These are phyloP conservation scores for Choristoneura rosaceana DNA, from an alignment of 2,888 invertebrate species.

Conservation along the genomic window DNA sequence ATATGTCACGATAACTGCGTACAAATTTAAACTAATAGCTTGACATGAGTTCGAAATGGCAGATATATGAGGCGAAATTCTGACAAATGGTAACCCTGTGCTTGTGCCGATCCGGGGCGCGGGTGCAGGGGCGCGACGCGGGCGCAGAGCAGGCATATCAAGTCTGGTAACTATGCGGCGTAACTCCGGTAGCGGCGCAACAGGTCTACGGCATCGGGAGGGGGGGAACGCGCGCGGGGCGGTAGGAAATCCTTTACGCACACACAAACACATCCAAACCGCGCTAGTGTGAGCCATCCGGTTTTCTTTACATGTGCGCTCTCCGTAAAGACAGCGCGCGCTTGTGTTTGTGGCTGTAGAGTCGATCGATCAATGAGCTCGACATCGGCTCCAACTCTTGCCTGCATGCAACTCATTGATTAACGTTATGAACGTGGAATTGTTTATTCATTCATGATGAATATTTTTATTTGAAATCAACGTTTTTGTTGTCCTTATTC, in stretches of 20 bases:
- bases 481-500: conserved; percentile 65
- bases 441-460: conserved; percentile 84
- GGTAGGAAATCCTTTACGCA: conserved; percentile 83
- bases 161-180: conserved; percentile 85
- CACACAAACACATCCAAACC: conserved; percentile 66
- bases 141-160: conserved; percentile 76
- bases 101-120: conserved; percentile 61
- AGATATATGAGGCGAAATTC: conserved; percentile 36
- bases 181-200: conserved; percentile 85
- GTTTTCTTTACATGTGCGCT: conserved; percentile 75
- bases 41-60: conserved; percentile 26
- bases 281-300: conserved; percentile 78
- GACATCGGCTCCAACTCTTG: conserved; percentile 77
- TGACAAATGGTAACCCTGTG: conserved; percentile 63
- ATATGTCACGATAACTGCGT: conserved; percentile 7
- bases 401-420: conserved; percentile 85
- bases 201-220: conserved; percentile 81
- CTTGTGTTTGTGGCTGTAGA: conserved; percentile 72
- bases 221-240: conserved; percentile 66
- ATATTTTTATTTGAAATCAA: conserved; percentile 78
- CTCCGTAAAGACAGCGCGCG: conserved; percentile 56
- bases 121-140: conserved; percentile 50
- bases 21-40: conserved; percentile 37
- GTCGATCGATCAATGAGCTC: conserved; percentile 85
- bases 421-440: conserved; percentile 84